Percentiles rank a stretch among this genome's conserved stretches.
phyloP scores from a whole-genome alignment of 2,113 vertebrate genomes.

The Orthonyx spaldingii region DNA sequence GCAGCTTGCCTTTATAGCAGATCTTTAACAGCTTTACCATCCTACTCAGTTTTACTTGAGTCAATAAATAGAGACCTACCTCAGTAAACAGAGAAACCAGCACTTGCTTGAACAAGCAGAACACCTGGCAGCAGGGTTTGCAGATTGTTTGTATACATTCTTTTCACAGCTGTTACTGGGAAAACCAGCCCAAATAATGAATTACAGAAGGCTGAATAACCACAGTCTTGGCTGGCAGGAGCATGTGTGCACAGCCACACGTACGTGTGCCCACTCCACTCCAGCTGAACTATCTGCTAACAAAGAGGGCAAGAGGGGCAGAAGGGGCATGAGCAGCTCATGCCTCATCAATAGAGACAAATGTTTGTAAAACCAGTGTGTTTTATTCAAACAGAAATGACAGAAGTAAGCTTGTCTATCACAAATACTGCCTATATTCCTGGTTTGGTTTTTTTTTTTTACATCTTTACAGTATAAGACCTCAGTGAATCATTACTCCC shows the following conservation, averaged over 20 bases:
- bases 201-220: background rate
- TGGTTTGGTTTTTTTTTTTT: background rate
- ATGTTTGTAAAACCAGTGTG: background rate
- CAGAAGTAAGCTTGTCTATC: background rate
- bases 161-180: slow-evolving; percentile 24
- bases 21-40: slow-evolving; percentile 39
- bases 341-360: background rate
- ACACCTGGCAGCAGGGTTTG: slow-evolving; percentile 33
- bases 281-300: background rate
- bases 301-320: background rate
- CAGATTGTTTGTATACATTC: background rate
- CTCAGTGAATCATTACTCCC: background rate
- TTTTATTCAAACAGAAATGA: background rate
- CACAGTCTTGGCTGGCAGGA: background rate
- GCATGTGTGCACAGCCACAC: background rate
- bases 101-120: background rate
- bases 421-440: background rate
- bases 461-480: background rate
- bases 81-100: background rate
- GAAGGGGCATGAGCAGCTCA: background rate
- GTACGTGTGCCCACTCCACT: background rate
- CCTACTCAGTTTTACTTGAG: background rate
- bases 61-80: slow-evolving; percentile 37
- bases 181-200: background rate
- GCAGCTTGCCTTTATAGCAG: slow-evolving; percentile 5